Percentiles rank a stretch among this genome's conserved stretches.
These are phyloP conservation scores for Ptychochromis oligacanthus DNA, from an alignment of 2,113 vertebrate genomes.

Conservation along the genomic window DNA sequence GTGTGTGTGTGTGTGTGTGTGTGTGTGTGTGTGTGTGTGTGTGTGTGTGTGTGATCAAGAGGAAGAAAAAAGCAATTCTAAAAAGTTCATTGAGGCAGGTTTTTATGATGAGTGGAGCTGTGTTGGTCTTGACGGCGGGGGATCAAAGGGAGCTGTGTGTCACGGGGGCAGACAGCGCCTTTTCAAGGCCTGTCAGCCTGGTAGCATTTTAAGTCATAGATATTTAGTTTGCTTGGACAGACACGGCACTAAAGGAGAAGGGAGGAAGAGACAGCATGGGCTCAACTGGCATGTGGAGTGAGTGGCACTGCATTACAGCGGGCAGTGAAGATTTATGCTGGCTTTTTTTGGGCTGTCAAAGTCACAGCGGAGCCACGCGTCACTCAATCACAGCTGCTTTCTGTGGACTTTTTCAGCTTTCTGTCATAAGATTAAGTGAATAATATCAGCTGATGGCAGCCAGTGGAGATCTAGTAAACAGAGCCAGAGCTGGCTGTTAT, in stretches of 20 bases:
- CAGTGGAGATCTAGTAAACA: neutral
- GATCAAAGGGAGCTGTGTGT: constrained; percentile 68
- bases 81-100: constrained; percentile 59
- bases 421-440: constrained; percentile 13
- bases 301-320: constrained; percentile 36
- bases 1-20: neutral
- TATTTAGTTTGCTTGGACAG: constrained; percentile 66
- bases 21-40: neutral
- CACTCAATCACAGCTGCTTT: constrained; percentile 33
- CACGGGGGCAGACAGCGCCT: constrained; percentile 51
- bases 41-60: constrained; percentile 7
- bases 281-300: constrained; percentile 49
- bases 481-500: no score
- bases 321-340: constrained; percentile 43
- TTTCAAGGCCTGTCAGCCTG: constrained; percentile 67
- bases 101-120: constrained; percentile 45
- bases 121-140: constrained; percentile 54
- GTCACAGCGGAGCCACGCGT: constrained; percentile 25
- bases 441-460: neutral
- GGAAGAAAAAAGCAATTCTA: constrained; percentile 32
- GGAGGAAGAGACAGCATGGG: constrained; percentile 30
- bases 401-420: constrained; percentile 5
- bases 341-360: constrained; percentile 39
- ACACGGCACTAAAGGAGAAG: constrained; percentile 34
- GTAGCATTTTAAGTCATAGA: constrained; percentile 67